Evolutionary conservation across 2,113 vertebrate species (phyloP), one percentile per base, ranked within the genome.

Genomic region (Nicator chloris): DNA sequence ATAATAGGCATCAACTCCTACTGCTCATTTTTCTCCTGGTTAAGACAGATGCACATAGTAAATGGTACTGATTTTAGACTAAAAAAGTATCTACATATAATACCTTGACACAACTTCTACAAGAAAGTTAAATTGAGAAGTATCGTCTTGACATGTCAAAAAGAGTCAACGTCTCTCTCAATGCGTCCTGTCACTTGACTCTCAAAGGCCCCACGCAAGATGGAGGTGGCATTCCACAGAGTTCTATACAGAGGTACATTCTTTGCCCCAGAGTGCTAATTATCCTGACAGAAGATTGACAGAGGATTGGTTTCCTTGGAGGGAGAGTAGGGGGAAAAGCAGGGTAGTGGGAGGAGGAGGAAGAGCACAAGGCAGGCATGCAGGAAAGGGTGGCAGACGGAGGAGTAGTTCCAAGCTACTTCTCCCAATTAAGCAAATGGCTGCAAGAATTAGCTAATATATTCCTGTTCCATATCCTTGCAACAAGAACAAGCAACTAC

Each of bases 271-370:
- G 44, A 92, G 82, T 70, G 51, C 68, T 88, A 73, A 77, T 88
- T 91, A 88, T 88, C 63, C 51, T 83, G 64, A 94, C 64, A 92
- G 51, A 42, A 86, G 82, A 80, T 3, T 95, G 92, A 88, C 61
- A 93, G n/a, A 42, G 13, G 63, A 49, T 19, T 93, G 42, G 20
- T 44, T 95, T 65, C 47, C 66, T 77, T 65, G 56, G 35, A 35
- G 27, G n/a, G 18, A 54, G 13, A 39, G n/a, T 9, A 12, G 35
- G 18, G 54, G 30, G 17, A 27, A 72, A 90, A 23, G 30, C 35
- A 85, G 35, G 24, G 33, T n/a, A 50, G 60, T 31, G 37, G 60
- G 19, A 77, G 71, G 30, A 66, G 59, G 33, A 92, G 45, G 64
- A 93, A 93, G 31, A 94, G 86, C 59, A 93, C 66, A 80, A 90